phyloP scores from a whole-genome alignment of 1,140 invertebrate genomes.

The Oppia nitens region DNA sequence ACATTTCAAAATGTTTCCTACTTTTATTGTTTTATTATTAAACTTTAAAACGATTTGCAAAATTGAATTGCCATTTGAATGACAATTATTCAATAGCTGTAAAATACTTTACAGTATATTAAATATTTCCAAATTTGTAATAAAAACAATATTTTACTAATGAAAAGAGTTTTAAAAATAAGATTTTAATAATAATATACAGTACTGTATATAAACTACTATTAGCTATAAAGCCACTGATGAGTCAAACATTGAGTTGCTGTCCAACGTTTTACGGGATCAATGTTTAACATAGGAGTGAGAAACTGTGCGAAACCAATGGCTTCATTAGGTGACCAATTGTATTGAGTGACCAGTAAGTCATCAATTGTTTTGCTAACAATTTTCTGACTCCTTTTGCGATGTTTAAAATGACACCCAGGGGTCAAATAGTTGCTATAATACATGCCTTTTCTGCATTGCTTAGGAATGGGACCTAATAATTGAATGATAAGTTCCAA shows the following conservation, averaged over 20 bases:
- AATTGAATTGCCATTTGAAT: too few relatives aligned
- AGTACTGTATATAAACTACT: too few relatives aligned
- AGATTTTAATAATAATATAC: too few relatives aligned
- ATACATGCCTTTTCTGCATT: conserved; percentile 77
- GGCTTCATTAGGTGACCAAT: conserved; percentile 69
- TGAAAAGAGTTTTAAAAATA: too few relatives aligned
- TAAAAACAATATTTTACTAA: too few relatives aligned
- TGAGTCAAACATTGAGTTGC: conserved; percentile 83
- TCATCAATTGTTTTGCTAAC: conserved; percentile 85
- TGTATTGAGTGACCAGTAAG: conserved; percentile 84
- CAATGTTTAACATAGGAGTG: conserved; percentile 83
- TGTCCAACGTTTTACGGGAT: conserved; percentile 71
- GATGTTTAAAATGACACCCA: conserved; percentile 37
- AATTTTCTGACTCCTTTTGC: conserved; percentile 36
- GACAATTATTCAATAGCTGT: too few relatives aligned
- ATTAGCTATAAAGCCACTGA: conserved; percentile 36
- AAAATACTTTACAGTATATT: too few relatives aligned
- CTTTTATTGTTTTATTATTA: too few relatives aligned
- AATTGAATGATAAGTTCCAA: conserved; percentile 96
- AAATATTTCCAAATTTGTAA: too few relatives aligned
- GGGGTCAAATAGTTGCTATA: conserved; percentile 85
- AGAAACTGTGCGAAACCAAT: conserved; percentile 79
- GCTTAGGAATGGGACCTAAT: conserved; percentile 78
- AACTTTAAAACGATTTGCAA: too few relatives aligned
- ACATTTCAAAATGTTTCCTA: too few relatives aligned